Conservation (phyloP, 2,888 invertebrate genomes). For the Abscondita cerata region DNA sequence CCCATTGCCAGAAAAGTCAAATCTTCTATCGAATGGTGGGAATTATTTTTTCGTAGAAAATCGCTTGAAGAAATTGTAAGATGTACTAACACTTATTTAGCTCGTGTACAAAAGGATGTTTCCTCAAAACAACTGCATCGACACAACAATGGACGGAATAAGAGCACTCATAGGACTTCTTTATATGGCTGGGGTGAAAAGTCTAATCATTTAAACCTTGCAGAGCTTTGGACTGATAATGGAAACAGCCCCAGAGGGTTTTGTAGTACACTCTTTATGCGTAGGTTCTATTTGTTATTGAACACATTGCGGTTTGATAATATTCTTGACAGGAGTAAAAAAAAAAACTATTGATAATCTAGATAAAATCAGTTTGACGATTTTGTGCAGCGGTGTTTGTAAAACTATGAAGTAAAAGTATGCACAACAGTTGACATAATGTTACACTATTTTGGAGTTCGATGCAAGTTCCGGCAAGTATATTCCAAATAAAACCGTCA, state of each 20-base stretch:
- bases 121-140: neutral
- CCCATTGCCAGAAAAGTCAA: too few relatives aligned
- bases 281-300: conserved; percentile 2
- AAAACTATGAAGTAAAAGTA: neutral
- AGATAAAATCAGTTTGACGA: conserved; percentile 1
- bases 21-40: too few relatives aligned
- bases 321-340: neutral
- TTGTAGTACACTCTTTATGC: neutral
- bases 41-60: too few relatives aligned
- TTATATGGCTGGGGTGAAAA: conserved; percentile 1
- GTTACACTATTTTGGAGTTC: neutral
- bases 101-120: neutral
- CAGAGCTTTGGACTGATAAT: neutral
- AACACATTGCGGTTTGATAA: conserved; percentile 4
- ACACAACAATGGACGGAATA: neutral
- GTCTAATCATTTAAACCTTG: neutral
- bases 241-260: conserved; percentile 2
- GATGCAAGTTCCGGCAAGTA: conserved; percentile 25
- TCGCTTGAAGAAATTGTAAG: too few relatives aligned
- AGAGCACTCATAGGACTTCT: neutral
- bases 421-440: neutral
- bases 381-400: neutral
- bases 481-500: conserved; percentile 38
- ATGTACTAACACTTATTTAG: neutral
- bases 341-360: neutral